Conservation (phyloP, 2,888 invertebrate genomes). For the Rhamnusium bicolor region DNA sequence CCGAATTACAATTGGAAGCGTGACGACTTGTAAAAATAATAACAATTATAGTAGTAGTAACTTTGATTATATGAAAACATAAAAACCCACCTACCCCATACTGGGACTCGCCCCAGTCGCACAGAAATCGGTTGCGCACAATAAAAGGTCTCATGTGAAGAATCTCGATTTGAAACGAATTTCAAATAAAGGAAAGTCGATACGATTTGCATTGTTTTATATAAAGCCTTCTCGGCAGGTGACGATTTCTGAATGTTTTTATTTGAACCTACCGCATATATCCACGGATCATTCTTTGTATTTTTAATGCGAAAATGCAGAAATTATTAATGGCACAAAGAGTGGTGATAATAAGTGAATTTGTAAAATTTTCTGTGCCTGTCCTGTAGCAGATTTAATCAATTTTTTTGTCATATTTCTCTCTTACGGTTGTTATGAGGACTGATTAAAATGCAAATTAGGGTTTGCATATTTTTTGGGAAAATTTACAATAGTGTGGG, state of each 20-base stretch:
- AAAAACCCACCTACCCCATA: slow-evolving; percentile 21
- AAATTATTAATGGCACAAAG: slow-evolving; percentile 25
- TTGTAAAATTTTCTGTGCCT: slow-evolving; percentile 22
- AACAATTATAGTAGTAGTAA: background rate
- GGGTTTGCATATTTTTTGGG: too few species aligned
- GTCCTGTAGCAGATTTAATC: background rate
- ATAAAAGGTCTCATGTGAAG: slow-evolving; percentile 32
- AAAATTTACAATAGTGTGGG: too few species aligned
- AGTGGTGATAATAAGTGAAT: slow-evolving; percentile 17
- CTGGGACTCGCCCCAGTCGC: background rate
- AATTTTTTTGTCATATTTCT: background rate
- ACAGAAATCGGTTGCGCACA: background rate
- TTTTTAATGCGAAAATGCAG: slow-evolving; percentile 15
- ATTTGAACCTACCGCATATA: slow-evolving; percentile 10
- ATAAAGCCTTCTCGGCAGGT: slow-evolving; percentile 22
- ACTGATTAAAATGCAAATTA: slow-evolving; percentile 11
- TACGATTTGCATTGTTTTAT: slow-evolving; percentile 42
- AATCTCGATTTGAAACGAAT: slow-evolving; percentile 37
- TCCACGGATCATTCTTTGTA: slow-evolving; percentile 15
- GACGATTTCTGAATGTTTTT: background rate
- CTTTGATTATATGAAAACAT: background rate
- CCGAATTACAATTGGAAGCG: slow-evolving; percentile 22
- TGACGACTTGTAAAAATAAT: slow-evolving; percentile 10
- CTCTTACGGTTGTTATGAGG: background rate
- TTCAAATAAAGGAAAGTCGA: slow-evolving; percentile 25